Evolutionary conservation across 1,140 invertebrate species (phyloP).

Genomic region (Plodia interpunctella): DNA sequence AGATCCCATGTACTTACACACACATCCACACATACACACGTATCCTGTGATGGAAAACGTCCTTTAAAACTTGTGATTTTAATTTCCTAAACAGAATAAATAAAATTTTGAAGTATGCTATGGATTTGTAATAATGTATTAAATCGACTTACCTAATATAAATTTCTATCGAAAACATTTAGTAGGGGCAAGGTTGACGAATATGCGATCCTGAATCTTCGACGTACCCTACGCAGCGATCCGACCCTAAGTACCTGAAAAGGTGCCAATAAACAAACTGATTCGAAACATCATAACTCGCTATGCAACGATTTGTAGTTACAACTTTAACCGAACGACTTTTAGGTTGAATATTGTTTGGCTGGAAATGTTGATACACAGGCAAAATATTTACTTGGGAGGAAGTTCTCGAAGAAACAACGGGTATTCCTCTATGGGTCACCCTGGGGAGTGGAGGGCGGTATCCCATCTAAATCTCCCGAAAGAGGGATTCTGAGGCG

Average conservation of each 20-base stretch:
- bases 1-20: too few relatives aligned
- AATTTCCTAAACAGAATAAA: too few relatives aligned
- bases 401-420: slow-evolving; percentile 54
- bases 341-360: slow-evolving; percentile 11
- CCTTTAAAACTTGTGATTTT: too few relatives aligned
- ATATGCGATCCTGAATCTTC: slow-evolving; percentile 40
- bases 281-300: slow-evolving; percentile 23
- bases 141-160: too few relatives aligned
- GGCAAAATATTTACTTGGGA: slow-evolving; percentile 16
- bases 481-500: slow-evolving; percentile 52
- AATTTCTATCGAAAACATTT: too few relatives aligned
- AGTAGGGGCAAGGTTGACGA: slow-evolving; percentile 37
- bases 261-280: slow-evolving; percentile 54
- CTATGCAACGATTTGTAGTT: not conserved
- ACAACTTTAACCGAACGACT: slow-evolving; percentile 13
- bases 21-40: too few relatives aligned
- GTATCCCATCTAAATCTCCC: slow-evolving; percentile 56
- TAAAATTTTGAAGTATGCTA: too few relatives aligned
- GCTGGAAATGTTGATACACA: not conserved
- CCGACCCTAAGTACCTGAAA: slow-evolving; percentile 60
- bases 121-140: too few relatives aligned
- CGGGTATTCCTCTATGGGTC: slow-evolving; percentile 57
- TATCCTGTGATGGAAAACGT: too few relatives aligned
- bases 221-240: slow-evolving; percentile 41
- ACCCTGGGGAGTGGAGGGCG: slow-evolving; percentile 50